A percentile compares a stretch with the other conserved stretches of the same genome.
These are phyloP conservation scores for Indicator maculatus DNA, from an alignment of 2,113 vertebrate species.

Conservation along the genomic window DNA sequence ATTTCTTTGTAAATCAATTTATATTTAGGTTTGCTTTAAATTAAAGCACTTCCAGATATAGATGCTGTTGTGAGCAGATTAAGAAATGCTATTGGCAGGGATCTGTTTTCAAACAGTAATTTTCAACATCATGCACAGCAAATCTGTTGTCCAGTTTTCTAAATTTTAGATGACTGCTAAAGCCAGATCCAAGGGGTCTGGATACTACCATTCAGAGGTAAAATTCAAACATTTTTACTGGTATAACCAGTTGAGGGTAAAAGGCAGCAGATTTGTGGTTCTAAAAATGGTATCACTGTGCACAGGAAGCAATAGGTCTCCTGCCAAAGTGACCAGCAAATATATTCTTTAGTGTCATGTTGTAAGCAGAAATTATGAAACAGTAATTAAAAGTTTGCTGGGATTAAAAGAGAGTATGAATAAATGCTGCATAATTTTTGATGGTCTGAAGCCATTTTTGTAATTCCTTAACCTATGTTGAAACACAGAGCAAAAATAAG, in stretches of 20 bases:
- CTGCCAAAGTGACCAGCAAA: rapidly evolving
- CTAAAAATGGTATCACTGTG: not conserved
- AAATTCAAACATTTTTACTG: not conserved
- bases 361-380: not conserved
- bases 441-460: not conserved
- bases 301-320: not conserved
- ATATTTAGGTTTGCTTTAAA: not conserved
- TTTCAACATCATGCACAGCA: not conserved
- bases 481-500: not conserved
- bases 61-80: not conserved
- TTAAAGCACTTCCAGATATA: not conserved
- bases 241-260: not conserved
- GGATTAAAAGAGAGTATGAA: not conserved
- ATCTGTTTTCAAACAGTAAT: not conserved
- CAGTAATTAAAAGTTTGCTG: not conserved
- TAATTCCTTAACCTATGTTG: not conserved
- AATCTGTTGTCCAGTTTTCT: not conserved
- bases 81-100: not conserved
- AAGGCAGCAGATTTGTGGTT: not conserved
- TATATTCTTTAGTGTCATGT: not conserved
- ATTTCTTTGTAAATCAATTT: not conserved
- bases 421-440: not conserved
- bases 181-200: not conserved
- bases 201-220: not conserved
- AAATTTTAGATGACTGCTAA: not conserved